Evolutionary conservation across 2,888 invertebrate species (phyloP).

Genomic region (Cyclophora punctaria): DNA sequence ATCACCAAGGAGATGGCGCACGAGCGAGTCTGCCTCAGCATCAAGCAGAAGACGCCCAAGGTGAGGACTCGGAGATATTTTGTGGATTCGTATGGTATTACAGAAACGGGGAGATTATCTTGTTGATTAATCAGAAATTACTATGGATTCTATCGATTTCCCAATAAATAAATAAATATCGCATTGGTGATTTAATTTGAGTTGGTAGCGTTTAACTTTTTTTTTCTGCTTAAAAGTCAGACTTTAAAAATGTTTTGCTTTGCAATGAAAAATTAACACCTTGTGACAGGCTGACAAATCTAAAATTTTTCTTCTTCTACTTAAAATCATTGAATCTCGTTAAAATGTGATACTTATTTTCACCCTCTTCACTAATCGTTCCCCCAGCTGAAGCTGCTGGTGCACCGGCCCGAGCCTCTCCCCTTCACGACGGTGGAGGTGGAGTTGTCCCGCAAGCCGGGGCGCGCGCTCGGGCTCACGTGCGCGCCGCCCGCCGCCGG

Average conservation of each 20-base stretch:
- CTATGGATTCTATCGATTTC: too few relatives aligned
- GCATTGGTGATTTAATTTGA: too few relatives aligned
- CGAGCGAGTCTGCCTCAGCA: constrained; percentile 85
- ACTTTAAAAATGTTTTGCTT: too few relatives aligned
- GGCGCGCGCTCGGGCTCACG: constrained; percentile 91
- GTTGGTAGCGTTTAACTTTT: too few relatives aligned
- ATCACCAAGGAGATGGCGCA: constrained; percentile 90
- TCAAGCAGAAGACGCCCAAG: constrained; percentile 83
- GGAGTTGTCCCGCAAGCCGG: constrained; percentile 90
- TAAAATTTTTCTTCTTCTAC: too few relatives aligned
- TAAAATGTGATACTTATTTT: too few relatives aligned
- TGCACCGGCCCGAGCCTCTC: constrained; percentile 84
- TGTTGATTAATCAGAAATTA: too few relatives aligned
- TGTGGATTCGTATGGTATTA: neutral
- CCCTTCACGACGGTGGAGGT: constrained; percentile 83
- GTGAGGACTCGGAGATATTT: constrained; percentile 21
- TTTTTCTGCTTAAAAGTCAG: too few relatives aligned
- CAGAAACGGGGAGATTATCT: too few relatives aligned
- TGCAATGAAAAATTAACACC: too few relatives aligned
- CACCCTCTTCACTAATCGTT: neutral
- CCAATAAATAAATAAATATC: too few relatives aligned
- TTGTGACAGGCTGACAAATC: too few relatives aligned
- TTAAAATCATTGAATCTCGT: neutral
- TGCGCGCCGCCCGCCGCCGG: constrained; percentile 81
- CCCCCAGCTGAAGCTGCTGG: constrained; percentile 84